These are phyloP conservation scores for Sinohyriopsis cumingii DNA, from an alignment of 2,888 invertebrate genomes.

Conservation along the genomic window DNA sequence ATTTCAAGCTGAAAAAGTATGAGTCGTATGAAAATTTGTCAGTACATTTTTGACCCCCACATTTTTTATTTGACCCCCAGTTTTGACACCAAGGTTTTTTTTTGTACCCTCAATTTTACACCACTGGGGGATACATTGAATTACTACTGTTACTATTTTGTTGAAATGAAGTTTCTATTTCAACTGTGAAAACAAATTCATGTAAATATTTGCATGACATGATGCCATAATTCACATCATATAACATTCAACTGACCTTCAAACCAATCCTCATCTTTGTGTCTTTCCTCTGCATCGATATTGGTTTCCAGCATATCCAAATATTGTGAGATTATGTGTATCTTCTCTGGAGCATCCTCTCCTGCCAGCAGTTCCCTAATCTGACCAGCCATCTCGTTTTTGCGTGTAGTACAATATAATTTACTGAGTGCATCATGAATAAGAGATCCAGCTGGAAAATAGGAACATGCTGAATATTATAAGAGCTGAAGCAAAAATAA, in stretches of 20 bases:
- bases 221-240: neutral
- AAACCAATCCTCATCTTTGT: slow-evolving; percentile 64
- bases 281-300: slow-evolving; percentile 50
- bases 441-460: slow-evolving; percentile 51
- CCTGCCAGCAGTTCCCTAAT: slow-evolving; percentile 54
- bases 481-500: neutral
- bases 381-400: slow-evolving; percentile 58
- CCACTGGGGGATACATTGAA: no score
- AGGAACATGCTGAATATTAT: neutral
- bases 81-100: no score
- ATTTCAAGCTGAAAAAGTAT: no score
- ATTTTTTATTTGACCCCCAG: no score
- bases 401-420: slow-evolving; percentile 43
- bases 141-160: no score
- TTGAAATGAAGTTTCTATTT: no score
- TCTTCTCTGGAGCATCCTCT: slow-evolving; percentile 57
- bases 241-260: slow-evolving; percentile 38
- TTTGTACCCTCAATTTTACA: no score
- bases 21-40: no score
- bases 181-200: no score
- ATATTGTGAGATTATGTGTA: slow-evolving; percentile 60
- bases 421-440: slow-evolving; percentile 57
- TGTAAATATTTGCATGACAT: no score
- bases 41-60: no score
- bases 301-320: slow-evolving; percentile 57